Evolutionary conservation across 2,113 vertebrate genomes (phyloP).

Genomic region (Brachypodius melanocephalos): DNA sequence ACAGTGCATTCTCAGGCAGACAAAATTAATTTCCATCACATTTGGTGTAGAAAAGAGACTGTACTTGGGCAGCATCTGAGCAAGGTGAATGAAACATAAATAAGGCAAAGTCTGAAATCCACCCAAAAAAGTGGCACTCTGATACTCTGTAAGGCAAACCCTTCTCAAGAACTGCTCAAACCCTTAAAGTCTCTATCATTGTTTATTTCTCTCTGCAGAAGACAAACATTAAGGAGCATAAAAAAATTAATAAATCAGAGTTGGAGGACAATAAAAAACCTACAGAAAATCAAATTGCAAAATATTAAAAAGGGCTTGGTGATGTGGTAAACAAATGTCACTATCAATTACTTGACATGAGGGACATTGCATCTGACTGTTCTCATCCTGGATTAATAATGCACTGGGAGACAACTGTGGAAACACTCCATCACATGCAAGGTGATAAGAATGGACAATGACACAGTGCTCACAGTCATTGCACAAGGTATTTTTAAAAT

Average conservation of each 20-base stretch:
- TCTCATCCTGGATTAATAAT: not conserved
- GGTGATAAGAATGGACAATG: not conserved
- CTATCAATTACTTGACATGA: not conserved
- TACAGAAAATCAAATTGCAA: not conserved
- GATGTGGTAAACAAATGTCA: not conserved
- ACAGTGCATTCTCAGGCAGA: not conserved
- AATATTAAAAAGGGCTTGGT: not conserved
- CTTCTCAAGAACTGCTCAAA: not conserved
- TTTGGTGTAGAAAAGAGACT: not conserved
- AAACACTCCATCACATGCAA: not conserved
- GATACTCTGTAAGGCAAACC: not conserved
- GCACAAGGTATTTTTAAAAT: not conserved
- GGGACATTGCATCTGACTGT: not conserved
- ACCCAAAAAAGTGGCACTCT: not conserved
- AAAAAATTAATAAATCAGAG: not conserved
- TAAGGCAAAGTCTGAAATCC: not conserved
- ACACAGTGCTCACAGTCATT: not conserved
- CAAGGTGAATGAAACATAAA: not conserved
- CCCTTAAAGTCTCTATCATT: not conserved
- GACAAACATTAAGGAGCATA: not conserved
- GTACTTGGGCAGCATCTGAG: not conserved
- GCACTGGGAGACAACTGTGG: not conserved
- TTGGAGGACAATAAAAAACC: rapidly evolving
- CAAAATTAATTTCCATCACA: not conserved
- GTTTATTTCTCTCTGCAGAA: not conserved